phyloP scores from a whole-genome alignment of 2,888 invertebrate genomes.

The Caenorhabditis sinica region DNA sequence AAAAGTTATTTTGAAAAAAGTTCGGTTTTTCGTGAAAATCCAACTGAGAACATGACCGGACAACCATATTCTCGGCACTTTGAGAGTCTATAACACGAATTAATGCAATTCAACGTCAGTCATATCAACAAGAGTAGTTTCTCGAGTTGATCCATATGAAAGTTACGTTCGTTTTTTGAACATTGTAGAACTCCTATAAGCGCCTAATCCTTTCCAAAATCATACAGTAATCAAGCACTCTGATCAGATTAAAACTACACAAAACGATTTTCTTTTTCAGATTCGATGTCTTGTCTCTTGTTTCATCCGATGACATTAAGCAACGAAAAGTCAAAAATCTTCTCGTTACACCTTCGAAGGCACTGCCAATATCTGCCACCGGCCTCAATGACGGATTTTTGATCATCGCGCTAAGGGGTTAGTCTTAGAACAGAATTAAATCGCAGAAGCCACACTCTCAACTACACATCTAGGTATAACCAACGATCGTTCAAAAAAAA shows the following conservation, averaged over 20 bases:
- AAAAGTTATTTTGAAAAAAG: too few species aligned
- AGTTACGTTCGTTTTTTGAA: too few species aligned
- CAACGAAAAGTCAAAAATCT: constrained; percentile 47
- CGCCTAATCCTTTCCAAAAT: too few species aligned
- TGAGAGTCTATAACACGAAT: too few species aligned
- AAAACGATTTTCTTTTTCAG: not conserved
- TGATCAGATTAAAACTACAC: not conserved
- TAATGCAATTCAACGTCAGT: too few species aligned
- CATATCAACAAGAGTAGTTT: too few species aligned
- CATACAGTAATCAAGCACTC: not conserved
- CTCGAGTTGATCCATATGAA: too few species aligned
- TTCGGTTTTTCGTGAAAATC: too few species aligned
- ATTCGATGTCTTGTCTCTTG: constrained; percentile 48
- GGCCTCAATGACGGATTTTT: constrained; percentile 47
- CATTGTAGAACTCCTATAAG: too few species aligned
- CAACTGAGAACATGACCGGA: too few species aligned
- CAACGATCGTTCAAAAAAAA: constrained; percentile 34
- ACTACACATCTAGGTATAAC: constrained; percentile 7
- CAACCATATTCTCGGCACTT: too few species aligned
- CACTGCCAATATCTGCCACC: not conserved
- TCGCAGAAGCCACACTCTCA: constrained; percentile 35
- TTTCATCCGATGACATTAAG: constrained; percentile 44
- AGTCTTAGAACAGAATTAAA: not conserved
- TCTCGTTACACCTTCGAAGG: constrained; percentile 12
- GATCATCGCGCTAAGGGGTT: constrained; percentile 36